Percentiles rank a stretch among this genome's conserved stretches.
Conservation (phyloP, 1,140 invertebrate genomes). For the Cydia splendana region DNA sequence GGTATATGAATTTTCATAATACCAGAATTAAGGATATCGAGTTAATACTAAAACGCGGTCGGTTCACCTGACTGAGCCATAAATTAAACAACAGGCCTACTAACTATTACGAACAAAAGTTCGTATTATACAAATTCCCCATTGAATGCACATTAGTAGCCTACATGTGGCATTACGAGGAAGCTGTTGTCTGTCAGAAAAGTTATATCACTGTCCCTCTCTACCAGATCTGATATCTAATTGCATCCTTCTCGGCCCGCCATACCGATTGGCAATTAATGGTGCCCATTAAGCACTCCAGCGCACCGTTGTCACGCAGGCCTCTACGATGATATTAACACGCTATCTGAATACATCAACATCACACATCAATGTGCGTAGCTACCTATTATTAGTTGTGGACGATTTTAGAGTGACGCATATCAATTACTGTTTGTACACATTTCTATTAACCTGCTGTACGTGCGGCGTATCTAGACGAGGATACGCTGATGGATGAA, state of each 20-base stretch:
- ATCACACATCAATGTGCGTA: constrained; percentile 1
- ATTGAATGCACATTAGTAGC: too few relatives aligned
- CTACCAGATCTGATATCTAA: not conserved
- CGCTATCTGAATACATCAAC: constrained; percentile 1
- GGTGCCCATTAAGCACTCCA: not conserved
- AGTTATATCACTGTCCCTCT: not conserved
- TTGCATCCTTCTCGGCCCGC: not conserved
- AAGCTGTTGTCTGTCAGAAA: not conserved
- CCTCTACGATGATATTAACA: not conserved
- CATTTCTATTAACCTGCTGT: constrained; percentile 16
- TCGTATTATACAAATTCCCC: too few relatives aligned
- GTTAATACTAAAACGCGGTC: too few relatives aligned
- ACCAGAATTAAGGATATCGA: too few relatives aligned
- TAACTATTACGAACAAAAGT: too few relatives aligned
- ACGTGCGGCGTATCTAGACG: not conserved
- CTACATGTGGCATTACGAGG: not conserved
- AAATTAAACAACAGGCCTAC: too few relatives aligned
- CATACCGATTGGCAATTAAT: constrained; percentile 8
- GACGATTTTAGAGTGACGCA: constrained; percentile 1
- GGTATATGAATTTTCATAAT: too few relatives aligned
- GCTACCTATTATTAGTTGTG: not conserved
- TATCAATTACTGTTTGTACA: constrained; percentile 28
- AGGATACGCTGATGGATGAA: too few relatives aligned
- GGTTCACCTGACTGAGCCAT: too few relatives aligned
- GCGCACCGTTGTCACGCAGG: not conserved